phyloP scores from a whole-genome alignment of 2,113 vertebrate species.

The Cranoglanis bouderius region DNA sequence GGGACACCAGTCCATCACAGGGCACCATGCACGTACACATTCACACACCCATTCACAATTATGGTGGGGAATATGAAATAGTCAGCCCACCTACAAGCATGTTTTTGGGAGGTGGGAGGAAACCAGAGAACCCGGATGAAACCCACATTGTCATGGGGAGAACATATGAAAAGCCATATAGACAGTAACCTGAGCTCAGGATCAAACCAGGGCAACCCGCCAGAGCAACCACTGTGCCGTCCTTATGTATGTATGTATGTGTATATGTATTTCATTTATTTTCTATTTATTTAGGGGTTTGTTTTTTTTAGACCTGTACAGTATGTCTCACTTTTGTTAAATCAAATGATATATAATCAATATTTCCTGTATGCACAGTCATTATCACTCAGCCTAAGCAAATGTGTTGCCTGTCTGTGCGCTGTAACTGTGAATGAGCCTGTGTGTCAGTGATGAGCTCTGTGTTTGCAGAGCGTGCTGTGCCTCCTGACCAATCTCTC shows the following conservation, averaged over 20 bases:
- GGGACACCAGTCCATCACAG: neutral
- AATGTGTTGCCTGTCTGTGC: constrained; percentile 17
- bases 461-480: constrained; percentile 39
- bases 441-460: constrained; percentile 45
- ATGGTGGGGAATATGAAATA: neutral
- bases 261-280: neutral
- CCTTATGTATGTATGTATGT: neutral
- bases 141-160: neutral
- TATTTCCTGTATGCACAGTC: constrained; percentile 18
- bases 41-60: neutral
- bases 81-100: neutral
- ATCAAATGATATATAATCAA: neutral
- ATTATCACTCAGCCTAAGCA: neutral
- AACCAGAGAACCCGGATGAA: neutral
- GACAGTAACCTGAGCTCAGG: neutral
- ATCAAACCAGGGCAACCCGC: neutral
- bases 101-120: neutral
- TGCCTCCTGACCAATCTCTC: constrained; percentile 36
- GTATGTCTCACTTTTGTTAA: neutral
- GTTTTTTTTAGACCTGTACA: neutral
- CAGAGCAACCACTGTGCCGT: neutral
- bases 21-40: neutral
- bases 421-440: constrained; percentile 49
- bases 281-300: neutral
- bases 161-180: neutral